Evolutionary conservation across 2,888 invertebrate species (phyloP), one percentile per base, ranked within the genome.

Genomic region (Entomobrya multifasciata): DNA sequence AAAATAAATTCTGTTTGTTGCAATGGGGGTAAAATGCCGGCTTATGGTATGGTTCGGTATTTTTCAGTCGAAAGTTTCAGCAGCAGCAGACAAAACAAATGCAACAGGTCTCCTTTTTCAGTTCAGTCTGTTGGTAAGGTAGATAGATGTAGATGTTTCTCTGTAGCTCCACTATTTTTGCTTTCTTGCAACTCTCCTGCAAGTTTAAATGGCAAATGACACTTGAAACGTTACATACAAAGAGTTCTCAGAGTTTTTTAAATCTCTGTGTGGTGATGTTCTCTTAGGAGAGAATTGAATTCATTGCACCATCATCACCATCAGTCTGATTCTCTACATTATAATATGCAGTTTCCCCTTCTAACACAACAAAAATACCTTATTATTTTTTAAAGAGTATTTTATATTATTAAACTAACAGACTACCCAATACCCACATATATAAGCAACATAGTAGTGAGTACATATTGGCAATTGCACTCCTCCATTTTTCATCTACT

Each of bases 151-250:
- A 36, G 15, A n/a, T 62, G 44, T 44, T 36, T 6, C 47, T 72
- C 72, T 52, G 65, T 44, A 76, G 77, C 60, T 78, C 79, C 30
- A 79, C 49, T 36, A 36, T 65, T 76, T 70, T 70, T 65, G 6
- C 25, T 67, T 20, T 65, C 79, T 80, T 83, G 76, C 76, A 76
- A 74, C 86, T 72, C 85, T 85, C 85, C 57, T 80, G 62, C 74
- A 86, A 86, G 86, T 86, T 86, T 86, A 86, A 86, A 86, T 86
- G 86, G 86, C 86, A 86, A 86, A 86, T 80, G 79, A 80, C 84
- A 84, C 62, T 76, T 83, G 55, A 57, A 36, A 36, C 36, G 4
- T 6, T 36, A 36, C 8, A 36, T 8, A 36, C 36, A 36, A 36
- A 6, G 27, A n/a, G n/a, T n/a, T n/a, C n/a, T n/a, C n/a, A n/a